Conservation (phyloP, 1,140 invertebrate genomes). For the Papilio polyxenes region DNA sequence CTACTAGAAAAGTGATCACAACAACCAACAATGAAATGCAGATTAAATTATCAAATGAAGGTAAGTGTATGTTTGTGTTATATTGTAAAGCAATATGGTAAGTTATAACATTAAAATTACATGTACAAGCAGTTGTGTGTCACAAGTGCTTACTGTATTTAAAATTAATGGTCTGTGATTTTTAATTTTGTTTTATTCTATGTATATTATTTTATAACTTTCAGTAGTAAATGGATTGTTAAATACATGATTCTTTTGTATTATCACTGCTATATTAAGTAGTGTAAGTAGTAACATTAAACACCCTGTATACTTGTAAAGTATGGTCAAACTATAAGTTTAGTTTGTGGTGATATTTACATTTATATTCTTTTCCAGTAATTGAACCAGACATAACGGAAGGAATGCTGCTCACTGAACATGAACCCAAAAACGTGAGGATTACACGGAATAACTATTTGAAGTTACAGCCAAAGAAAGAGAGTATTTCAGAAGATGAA, state of each 20-base stretch:
- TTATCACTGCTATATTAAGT: no score
- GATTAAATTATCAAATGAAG: conserved; percentile 58
- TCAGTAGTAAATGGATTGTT: no score
- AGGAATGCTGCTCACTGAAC: not conserved
- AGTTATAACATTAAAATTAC: no score
- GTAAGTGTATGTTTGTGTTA: conserved; percentile 38
- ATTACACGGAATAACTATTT: not conserved
- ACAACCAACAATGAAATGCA: conserved; percentile 41
- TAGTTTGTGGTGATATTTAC: not conserved
- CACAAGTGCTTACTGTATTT: no score
- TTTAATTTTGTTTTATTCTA: no score
- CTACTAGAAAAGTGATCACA: not conserved
- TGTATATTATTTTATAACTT: no score
- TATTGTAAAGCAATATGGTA: no score
- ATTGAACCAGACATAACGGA: not conserved
- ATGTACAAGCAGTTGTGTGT: no score
- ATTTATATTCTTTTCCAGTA: not conserved
- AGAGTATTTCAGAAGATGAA: not conserved
- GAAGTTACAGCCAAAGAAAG: not conserved
- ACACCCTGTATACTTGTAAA: not conserved
- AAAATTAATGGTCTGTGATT: no score
- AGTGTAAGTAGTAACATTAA: no score
- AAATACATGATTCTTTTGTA: no score
- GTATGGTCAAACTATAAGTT: no score
- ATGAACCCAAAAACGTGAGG: not conserved